Conservation (phyloP, 2,888 invertebrate genomes). For the Caenorhabditis zanzibari region DNA sequence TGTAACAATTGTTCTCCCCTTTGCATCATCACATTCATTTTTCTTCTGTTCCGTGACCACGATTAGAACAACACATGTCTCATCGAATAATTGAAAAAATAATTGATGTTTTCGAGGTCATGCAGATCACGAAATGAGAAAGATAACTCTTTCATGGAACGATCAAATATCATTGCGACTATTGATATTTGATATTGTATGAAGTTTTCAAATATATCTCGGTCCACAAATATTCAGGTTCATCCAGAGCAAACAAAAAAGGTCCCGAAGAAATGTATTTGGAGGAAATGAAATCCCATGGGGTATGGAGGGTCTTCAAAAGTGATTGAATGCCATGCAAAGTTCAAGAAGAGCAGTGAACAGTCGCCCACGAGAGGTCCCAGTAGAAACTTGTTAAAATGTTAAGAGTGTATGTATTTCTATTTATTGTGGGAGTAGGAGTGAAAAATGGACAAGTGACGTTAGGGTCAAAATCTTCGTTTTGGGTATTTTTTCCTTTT, state of each 20-base stretch:
- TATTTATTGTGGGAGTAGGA: constrained; percentile 16
- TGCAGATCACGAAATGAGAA: constrained; percentile 27
- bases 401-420: constrained; percentile 25
- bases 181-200: constrained; percentile 29
- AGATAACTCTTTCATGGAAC: constrained; percentile 24
- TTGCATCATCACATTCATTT: constrained; percentile 34
- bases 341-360: constrained; percentile 59
- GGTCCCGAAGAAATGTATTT: constrained; percentile 8
- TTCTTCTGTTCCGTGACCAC: neutral
- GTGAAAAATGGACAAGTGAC: constrained; percentile 52
- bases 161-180: constrained; percentile 46
- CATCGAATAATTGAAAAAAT: constrained; percentile 26
- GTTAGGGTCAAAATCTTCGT: constrained; percentile 6
- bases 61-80: constrained; percentile 37
- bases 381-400: constrained; percentile 28
- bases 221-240: constrained; percentile 19
- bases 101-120: constrained; percentile 39
- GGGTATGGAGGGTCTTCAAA: constrained; percentile 12
- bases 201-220: neutral
- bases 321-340: constrained; percentile 48
- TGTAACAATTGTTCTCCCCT: constrained; percentile 30
- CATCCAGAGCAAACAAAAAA: constrained; percentile 2
- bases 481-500: neutral
- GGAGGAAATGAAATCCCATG: constrained; percentile 9
- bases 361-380: constrained; percentile 57